phyloP scores from a whole-genome alignment of 1,140 invertebrate genomes.

The Chrysoperla carnea region DNA sequence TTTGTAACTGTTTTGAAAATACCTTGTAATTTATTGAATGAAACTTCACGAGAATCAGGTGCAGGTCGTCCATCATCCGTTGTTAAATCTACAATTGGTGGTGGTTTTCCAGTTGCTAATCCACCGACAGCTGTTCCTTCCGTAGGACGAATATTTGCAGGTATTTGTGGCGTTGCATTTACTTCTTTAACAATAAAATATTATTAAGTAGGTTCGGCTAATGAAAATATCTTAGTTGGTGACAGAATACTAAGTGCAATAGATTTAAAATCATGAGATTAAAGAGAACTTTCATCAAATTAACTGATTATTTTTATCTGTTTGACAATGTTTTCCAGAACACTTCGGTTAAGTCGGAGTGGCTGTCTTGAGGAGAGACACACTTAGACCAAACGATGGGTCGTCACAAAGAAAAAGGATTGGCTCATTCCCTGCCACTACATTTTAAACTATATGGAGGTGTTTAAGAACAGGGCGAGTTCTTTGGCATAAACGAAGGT shows the following conservation, averaged over 20 bases:
- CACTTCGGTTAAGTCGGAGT: too few species aligned
- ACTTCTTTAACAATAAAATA: neutral
- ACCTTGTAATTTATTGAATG: slow-evolving; percentile 60
- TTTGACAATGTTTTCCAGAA: too few species aligned
- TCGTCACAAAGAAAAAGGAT: too few species aligned
- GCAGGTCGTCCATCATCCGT: slow-evolving; percentile 35
- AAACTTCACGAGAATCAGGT: slow-evolving; percentile 48
- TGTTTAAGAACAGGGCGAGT: too few species aligned
- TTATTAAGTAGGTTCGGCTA: neutral
- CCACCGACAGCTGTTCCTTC: slow-evolving; percentile 49
- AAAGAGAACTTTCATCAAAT: slow-evolving; percentile 1
- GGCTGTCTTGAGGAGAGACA: too few species aligned
- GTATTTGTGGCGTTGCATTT: slow-evolving; percentile 25
- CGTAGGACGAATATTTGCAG: slow-evolving; percentile 31
- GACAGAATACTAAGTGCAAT: slow-evolving; percentile 3
- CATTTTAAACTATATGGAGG: too few species aligned
- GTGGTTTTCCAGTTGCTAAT: slow-evolving; percentile 27
- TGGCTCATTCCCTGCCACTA: too few species aligned
- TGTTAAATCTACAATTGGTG: slow-evolving; percentile 38
- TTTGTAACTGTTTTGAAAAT: neutral
- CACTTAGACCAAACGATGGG: too few species aligned
- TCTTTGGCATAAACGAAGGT: too few species aligned
- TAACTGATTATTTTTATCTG: neutral
- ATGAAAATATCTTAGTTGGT: neutral
- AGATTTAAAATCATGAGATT: slow-evolving; percentile 10